A percentile compares a stretch with the other conserved stretches of the same genome.
Conservation (phyloP, 2,113 vertebrate species). For the Onychostruthus taczanowskii region DNA sequence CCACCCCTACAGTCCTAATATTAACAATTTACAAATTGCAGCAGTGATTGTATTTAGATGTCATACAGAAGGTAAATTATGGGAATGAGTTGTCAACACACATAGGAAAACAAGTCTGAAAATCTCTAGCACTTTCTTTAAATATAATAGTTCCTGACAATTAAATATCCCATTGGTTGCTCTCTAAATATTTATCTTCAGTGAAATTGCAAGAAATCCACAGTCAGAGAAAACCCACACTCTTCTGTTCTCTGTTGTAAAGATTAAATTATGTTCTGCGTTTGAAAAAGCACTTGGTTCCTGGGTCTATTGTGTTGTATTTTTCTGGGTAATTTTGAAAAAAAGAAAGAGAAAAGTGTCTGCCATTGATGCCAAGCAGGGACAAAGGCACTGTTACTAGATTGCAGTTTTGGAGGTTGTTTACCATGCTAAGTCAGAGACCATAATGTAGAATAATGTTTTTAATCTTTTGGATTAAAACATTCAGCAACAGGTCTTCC, state of each 20-base stretch:
- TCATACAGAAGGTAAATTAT: constrained; percentile 15
- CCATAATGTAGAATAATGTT: constrained; percentile 37
- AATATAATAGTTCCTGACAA: constrained; percentile 29
- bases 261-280: neutral
- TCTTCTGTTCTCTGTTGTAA: neutral
- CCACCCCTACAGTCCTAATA: neutral
- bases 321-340: neutral
- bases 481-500: neutral
- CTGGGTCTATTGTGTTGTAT: neutral
- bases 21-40: constrained; percentile 51
- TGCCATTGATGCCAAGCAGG: neutral
- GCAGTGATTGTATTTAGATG: constrained; percentile 17
- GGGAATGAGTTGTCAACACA: constrained; percentile 34
- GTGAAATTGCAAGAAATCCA: constrained; percentile 25
- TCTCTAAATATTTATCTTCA: constrained; percentile 45
- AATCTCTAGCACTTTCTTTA: neutral
- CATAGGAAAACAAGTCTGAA: constrained; percentile 18
- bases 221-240: neutral
- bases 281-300: neutral
- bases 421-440: constrained; percentile 26
- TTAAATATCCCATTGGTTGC: constrained; percentile 28
- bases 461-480: constrained; percentile 15
- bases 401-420: constrained; percentile 24
- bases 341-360: neutral
- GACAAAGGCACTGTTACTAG: constrained; percentile 12